Conservation (phyloP, 1,140 invertebrate genomes). For the Drosophila sp. region DNA sequence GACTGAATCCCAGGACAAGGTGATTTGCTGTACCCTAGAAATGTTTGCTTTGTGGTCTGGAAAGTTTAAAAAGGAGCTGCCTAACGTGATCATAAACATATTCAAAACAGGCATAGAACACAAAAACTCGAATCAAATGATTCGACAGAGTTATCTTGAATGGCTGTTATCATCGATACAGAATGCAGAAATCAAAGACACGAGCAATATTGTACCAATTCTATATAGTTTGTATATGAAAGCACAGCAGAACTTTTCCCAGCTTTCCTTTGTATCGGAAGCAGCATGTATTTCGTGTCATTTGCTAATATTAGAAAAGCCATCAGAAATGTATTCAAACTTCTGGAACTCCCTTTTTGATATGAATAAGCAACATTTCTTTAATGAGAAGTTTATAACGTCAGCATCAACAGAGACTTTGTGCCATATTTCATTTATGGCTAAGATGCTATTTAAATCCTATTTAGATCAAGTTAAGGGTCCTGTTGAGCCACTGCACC, state of each 20-base stretch:
- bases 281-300: slow-evolving; percentile 91
- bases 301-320: slow-evolving; percentile 87
- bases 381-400: slow-evolving; percentile 92
- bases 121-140: slow-evolving; percentile 91
- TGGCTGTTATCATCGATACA: slow-evolving; percentile 89
- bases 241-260: slow-evolving; percentile 87
- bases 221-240: slow-evolving; percentile 90
- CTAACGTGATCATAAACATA: slow-evolving; percentile 89
- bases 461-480: slow-evolving; percentile 87
- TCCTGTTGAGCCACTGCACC: slow-evolving; percentile 86
- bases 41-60: slow-evolving; percentile 92
- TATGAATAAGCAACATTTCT: slow-evolving; percentile 91
- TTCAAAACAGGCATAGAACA: slow-evolving; percentile 92
- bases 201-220: slow-evolving; percentile 75
- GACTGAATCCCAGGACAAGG: slow-evolving; percentile 96
- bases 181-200: slow-evolving; percentile 65
- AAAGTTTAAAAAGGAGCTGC: slow-evolving; percentile 89
- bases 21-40: slow-evolving; percentile 91
- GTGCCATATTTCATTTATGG: slow-evolving; percentile 87
- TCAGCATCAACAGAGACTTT: slow-evolving; percentile 89
- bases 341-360: slow-evolving; percentile 90
- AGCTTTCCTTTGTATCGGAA: slow-evolving; percentile 90
- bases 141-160: slow-evolving; percentile 91
- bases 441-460: slow-evolving; percentile 88
- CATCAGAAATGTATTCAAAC: slow-evolving; percentile 74